Conservation (phyloP, 2,797 vertebrate genomes). For the Dromococcyx pavoninus region DNA sequence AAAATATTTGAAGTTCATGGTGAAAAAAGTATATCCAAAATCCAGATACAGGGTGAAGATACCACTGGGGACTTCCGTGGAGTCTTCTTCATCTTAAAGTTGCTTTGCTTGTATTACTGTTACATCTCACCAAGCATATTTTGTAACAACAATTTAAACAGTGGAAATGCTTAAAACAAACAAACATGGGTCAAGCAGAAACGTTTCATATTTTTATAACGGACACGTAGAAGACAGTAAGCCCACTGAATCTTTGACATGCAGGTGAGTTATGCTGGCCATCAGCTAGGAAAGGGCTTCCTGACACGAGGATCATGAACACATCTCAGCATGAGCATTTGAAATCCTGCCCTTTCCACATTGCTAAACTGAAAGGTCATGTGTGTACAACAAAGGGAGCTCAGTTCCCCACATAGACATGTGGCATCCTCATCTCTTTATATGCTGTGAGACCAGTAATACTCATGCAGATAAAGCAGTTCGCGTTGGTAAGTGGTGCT, state of each 20-base stretch:
- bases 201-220: neutral
- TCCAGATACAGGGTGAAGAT: neutral
- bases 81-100: neutral
- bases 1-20: neutral
- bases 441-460: rapidly evolving
- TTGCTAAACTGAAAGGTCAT: neutral
- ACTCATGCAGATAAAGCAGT: neutral
- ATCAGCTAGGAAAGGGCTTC: neutral
- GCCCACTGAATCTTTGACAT: neutral
- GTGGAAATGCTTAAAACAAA: neutral
- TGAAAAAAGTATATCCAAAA: neutral
- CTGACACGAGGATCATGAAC: neutral
- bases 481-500: neutral
- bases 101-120: neutral
- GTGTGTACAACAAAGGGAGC: neutral
- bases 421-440: neutral
- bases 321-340: neutral
- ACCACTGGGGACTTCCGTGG: rapidly evolving
- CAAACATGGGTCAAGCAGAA: neutral
- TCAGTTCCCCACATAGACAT: rapidly evolving
- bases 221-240: neutral
- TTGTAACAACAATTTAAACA: neutral
- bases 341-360: neutral
- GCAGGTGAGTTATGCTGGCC: neutral
- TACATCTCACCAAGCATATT: neutral